Evolutionary conservation across 35 echinoderm and acorn worm species (phyloP).

Genomic region (Hemicentrotus pulcherrimus): DNA sequence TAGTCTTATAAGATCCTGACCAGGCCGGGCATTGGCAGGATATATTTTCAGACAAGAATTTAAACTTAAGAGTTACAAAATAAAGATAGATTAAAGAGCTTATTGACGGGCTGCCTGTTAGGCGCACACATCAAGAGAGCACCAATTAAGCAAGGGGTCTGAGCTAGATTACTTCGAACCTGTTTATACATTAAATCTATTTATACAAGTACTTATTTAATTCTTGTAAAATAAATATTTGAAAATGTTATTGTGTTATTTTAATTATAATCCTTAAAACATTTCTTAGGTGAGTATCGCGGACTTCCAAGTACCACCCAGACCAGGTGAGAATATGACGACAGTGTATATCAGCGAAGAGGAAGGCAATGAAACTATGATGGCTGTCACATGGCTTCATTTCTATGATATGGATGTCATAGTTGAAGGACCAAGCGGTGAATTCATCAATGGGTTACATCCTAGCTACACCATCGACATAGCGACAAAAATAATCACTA

Average conservation of each 20-base stretch:
- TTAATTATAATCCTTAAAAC: neutral
- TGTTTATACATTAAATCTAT: too few species aligned
- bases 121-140: too few species aligned
- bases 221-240: neutral
- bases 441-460: neutral
- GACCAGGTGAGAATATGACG: neutral
- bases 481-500: neutral
- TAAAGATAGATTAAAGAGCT: too few species aligned
- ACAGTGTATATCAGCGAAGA: neutral
- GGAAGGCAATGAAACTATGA: conserved; percentile 9
- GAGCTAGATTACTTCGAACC: neutral
- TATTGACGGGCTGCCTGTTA: too few species aligned
- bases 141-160: too few species aligned
- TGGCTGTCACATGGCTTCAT: conserved; percentile 18
- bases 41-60: neutral
- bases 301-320: neutral
- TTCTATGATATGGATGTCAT: neutral
- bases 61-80: too few species aligned
- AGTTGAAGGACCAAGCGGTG: conserved; percentile 25
- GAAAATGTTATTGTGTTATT: neutral
- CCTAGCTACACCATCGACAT: neutral
- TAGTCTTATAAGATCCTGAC: too few species aligned
- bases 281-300: neutral
- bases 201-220: neutral
- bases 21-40: too few species aligned